These are phyloP conservation scores for Tortrix viridana DNA, from an alignment of 2,888 invertebrate genomes.

Conservation along the genomic window DNA sequence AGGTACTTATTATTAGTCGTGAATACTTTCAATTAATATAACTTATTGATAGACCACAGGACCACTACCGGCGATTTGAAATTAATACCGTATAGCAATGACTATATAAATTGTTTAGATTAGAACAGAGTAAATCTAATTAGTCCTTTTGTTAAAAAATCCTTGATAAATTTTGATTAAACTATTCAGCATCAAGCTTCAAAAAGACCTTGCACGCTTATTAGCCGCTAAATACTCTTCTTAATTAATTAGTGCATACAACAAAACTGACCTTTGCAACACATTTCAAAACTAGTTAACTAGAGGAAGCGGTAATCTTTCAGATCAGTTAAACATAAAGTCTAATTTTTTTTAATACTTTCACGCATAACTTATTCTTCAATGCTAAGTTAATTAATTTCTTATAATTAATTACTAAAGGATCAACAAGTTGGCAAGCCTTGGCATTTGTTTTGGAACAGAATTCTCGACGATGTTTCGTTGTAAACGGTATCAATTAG, in stretches of 20 bases:
- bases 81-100: not conserved
- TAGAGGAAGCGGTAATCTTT: constrained; percentile 30
- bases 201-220: constrained; percentile 7
- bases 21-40: constrained; percentile 19
- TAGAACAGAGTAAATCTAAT: not conserved
- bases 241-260: no score
- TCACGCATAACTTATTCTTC: constrained; percentile 16
- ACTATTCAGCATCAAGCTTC: not conserved
- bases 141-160: constrained; percentile 4
- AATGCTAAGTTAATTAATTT: constrained; percentile 38
- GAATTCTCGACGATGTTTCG: constrained; percentile 51
- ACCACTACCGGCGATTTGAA: not conserved
- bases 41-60: not conserved
- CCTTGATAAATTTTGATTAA: not conserved
- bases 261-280: not conserved
- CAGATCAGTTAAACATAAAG: constrained; percentile 12
- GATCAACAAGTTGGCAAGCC: constrained; percentile 51
- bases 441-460: constrained; percentile 63
- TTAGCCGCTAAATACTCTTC: not conserved
- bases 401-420: constrained; percentile 5
- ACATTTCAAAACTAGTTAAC: constrained; percentile 7
- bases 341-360: constrained; percentile 21
- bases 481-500: constrained; percentile 57
- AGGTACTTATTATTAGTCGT: constrained; percentile 17
- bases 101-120: not conserved